A percentile compares a stretch with the other conserved stretches of the same genome.
Conservation (phyloP, 2,888 invertebrate genomes). For the Eurytoma adleriae region DNA sequence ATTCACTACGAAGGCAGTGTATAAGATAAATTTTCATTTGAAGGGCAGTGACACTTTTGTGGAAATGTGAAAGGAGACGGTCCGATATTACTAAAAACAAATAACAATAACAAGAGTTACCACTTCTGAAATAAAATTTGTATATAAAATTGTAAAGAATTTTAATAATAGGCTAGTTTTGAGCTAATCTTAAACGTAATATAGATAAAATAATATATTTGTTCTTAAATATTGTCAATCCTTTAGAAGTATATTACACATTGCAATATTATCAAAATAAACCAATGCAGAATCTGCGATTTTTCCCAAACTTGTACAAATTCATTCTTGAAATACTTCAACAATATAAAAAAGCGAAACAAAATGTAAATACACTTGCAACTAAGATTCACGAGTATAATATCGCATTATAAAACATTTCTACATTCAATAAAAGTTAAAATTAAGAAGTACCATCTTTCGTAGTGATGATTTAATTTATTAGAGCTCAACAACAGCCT, state of each 20-base stretch:
- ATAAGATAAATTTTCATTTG: not conserved
- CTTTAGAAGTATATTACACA: too few relatives aligned
- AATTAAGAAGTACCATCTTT: slow-evolving; percentile 27
- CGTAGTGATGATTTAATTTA: slow-evolving; percentile 49
- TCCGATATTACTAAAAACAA: slow-evolving; percentile 16
- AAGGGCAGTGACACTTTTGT: slow-evolving; percentile 44
- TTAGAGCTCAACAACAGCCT: slow-evolving; percentile 37
- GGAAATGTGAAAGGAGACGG: slow-evolving; percentile 15
- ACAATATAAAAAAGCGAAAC: too few relatives aligned
- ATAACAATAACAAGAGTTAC: not conserved
- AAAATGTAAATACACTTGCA: too few relatives aligned
- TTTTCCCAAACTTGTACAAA: too few relatives aligned
- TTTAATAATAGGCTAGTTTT: not conserved
- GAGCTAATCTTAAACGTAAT: not conserved
- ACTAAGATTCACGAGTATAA: too few relatives aligned
- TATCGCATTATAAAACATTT: too few relatives aligned
- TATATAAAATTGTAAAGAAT: not conserved
- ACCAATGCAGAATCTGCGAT: too few relatives aligned
- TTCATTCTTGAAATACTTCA: too few relatives aligned
- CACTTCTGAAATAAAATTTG: slow-evolving; percentile 9
- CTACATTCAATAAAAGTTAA: not conserved
- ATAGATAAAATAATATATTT: not conserved
- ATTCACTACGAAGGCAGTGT: slow-evolving; percentile 49
- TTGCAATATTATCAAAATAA: too few relatives aligned
- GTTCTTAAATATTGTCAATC: too few relatives aligned